Conservation (phyloP, 1,140 invertebrate species). For the Phthorimaea operculella region DNA sequence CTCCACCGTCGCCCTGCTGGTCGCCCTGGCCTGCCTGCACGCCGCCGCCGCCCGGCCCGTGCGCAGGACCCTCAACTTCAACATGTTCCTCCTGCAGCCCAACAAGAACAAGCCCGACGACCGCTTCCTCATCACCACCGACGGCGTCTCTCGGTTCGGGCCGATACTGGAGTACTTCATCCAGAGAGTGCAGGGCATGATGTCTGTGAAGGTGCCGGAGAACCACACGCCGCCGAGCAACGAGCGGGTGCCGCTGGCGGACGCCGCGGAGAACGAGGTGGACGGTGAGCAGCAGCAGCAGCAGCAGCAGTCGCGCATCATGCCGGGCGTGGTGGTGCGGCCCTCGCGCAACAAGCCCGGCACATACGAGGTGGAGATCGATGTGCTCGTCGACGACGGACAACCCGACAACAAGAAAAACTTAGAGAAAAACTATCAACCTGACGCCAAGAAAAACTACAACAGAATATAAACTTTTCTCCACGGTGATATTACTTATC, state of each 20-base stretch:
- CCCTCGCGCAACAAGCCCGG: conserved; percentile 50
- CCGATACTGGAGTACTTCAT: conserved; percentile 72
- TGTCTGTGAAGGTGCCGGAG: conserved; percentile 65
- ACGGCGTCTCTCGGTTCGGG: conserved; percentile 69
- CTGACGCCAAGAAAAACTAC: not conserved
- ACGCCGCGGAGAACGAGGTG: conserved; percentile 45
- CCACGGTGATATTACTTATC: conserved; percentile 6
- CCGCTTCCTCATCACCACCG: conserved; percentile 36
- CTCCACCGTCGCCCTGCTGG: conserved; percentile 27
- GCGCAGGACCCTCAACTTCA: conserved; percentile 53
- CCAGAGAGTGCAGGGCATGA: conserved; percentile 70
- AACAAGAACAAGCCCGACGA: conserved; percentile 35
- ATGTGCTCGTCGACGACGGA: conserved; percentile 51
- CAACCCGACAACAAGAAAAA: conserved; percentile 29
- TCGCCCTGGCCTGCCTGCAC: conserved; percentile 27
- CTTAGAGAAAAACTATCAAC: no score
- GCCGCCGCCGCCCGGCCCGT: conserved; percentile 38
- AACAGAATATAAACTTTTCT: not conserved
- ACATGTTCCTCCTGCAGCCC: conserved; percentile 55
- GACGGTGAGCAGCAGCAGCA: conserved; percentile 25
- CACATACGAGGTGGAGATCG: conserved; percentile 54
- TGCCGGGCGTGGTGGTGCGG: conserved; percentile 43
- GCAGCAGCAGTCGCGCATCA: conserved; percentile 10
- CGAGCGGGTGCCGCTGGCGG: conserved; percentile 21
- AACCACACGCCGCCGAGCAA: conserved; percentile 14